phyloP scores from a whole-genome alignment of 35 echinoderm and acorn worm species.

The Hemicentrotus pulcherrimus region DNA sequence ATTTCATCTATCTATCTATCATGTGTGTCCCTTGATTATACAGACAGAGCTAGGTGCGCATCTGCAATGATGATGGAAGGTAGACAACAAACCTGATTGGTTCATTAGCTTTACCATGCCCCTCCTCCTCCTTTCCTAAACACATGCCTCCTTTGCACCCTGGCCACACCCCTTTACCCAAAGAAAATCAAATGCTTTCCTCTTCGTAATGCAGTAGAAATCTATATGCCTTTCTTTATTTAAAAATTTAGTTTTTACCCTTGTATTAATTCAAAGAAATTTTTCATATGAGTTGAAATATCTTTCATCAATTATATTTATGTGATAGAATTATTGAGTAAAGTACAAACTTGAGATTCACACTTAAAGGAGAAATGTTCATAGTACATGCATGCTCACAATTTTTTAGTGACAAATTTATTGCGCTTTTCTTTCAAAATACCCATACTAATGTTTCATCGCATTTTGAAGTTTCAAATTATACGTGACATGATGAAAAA shows the following conservation, averaged over 20 bases:
- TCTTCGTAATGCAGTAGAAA: not conserved
- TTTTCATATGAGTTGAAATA: not conserved
- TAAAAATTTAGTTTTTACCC: not conserved
- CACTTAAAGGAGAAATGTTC: not conserved
- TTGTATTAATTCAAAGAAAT: not conserved
- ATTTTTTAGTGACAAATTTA: not conserved
- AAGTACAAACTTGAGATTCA: not conserved
- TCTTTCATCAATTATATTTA: not conserved
- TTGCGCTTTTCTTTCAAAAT: not conserved
- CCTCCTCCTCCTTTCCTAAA: not conserved
- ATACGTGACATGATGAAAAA: not conserved
- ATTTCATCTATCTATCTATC: not conserved
- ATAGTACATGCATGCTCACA: not conserved
- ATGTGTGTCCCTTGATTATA: slow-evolving; percentile 42
- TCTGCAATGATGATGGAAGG: slow-evolving; percentile 45
- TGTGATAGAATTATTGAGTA: not conserved
- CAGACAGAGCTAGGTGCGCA: slow-evolving; percentile 48
- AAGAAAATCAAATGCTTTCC: not conserved
- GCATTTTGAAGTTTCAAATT: not conserved
- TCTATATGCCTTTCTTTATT: not conserved
- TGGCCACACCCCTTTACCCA: not conserved
- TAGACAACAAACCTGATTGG: slow-evolving; percentile 53
- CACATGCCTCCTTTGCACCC: slow-evolving; percentile 3
- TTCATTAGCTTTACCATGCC: slow-evolving; percentile 25
- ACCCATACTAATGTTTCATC: not conserved